A percentile compares a stretch with the other conserved stretches of the same genome.
phyloP scores from a whole-genome alignment of 2,797 vertebrate species.

The Clarias pachynema region DNA sequence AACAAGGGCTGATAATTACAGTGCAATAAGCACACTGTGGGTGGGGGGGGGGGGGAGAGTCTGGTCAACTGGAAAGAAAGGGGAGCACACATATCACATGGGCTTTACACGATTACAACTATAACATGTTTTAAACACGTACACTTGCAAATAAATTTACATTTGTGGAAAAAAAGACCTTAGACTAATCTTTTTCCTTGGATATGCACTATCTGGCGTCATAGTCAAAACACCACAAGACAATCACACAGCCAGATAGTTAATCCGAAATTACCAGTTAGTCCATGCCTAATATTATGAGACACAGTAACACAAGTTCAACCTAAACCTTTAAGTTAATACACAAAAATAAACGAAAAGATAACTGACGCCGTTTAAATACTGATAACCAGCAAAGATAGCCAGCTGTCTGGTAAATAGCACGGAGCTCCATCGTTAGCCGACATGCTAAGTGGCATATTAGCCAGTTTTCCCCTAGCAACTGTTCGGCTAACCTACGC shows the following conservation, averaged over 20 bases:
- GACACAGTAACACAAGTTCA: neutral
- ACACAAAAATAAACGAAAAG: neutral
- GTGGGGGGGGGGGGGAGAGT: neutral
- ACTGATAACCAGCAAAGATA: neutral
- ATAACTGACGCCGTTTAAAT: neutral
- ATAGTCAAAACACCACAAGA: constrained; percentile 22
- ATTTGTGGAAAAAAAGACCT: constrained; percentile 1
- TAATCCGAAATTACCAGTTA: neutral
- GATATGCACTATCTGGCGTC: neutral
- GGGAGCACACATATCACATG: neutral
- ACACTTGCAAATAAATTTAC: neutral
- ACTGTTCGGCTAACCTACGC: constrained; percentile 40
- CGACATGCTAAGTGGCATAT: constrained; percentile 16
- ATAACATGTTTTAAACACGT: neutral
- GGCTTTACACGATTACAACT: neutral
- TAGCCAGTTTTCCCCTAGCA: constrained; percentile 42
- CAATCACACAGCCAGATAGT: neutral
- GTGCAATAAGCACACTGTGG: constrained; percentile 32
- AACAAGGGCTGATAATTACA: constrained; percentile 56
- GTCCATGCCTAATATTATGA: neutral
- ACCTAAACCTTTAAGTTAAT: neutral
- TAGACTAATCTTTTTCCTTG: constrained; percentile 21
- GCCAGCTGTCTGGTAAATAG: no score
- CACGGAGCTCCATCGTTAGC: neutral
- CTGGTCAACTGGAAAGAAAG: constrained; percentile 7